phyloP scores from a whole-genome alignment of 2,113 vertebrate species.

The Turdus rufiventris region DNA sequence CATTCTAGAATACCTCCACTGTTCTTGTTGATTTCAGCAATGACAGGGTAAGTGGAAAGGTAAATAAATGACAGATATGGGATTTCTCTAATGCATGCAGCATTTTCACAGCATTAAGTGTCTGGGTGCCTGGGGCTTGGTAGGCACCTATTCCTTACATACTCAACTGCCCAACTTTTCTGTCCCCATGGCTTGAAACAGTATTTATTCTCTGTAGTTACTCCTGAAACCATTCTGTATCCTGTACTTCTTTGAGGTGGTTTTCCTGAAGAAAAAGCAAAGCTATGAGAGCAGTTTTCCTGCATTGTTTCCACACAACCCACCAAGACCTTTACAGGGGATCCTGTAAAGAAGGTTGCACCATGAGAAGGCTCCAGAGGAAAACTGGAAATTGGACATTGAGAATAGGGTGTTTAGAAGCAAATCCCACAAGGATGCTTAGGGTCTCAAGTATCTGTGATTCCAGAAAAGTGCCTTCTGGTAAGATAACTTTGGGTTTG shows the following conservation, averaged over 20 bases:
- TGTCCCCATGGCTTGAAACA: not conserved
- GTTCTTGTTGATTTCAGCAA: not conserved
- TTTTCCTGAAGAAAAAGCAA: not conserved
- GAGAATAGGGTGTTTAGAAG: not conserved
- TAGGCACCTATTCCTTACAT: not conserved
- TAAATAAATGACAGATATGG: not conserved
- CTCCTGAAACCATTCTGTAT: not conserved
- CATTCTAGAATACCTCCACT: not conserved
- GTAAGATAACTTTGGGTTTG: not conserved
- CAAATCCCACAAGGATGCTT: fast-evolving
- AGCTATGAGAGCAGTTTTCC: not conserved
- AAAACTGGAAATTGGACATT: not conserved
- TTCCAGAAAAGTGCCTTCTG: not conserved
- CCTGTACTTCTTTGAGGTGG: not conserved
- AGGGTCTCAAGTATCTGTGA: not conserved
- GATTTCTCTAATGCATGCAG: not conserved
- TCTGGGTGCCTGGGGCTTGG: not conserved
- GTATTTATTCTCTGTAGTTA: not conserved
- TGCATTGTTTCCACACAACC: fast-evolving
- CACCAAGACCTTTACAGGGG: not conserved
- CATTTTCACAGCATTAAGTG: not conserved
- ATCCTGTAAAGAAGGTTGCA: not conserved
- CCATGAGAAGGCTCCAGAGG: not conserved
- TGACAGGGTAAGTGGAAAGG: not conserved
- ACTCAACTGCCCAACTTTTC: not conserved